Percentiles rank a stretch among this genome's conserved stretches.
phyloP scores from a whole-genome alignment of 2,113 vertebrate genomes.

The Taurulus bubalis region DNA sequence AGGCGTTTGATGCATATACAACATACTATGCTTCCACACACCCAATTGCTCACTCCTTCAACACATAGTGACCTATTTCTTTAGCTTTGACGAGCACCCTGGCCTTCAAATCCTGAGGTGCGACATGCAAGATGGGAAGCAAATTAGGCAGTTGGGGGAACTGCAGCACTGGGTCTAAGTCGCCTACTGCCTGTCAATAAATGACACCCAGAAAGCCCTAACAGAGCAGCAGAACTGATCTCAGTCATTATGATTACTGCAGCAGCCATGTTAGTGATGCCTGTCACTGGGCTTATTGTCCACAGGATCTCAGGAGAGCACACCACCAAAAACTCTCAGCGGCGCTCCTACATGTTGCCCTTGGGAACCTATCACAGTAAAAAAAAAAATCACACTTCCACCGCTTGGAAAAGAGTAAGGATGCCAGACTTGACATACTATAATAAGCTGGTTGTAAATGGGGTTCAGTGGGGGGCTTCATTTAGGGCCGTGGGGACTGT shows the following conservation, averaged over 20 bases:
- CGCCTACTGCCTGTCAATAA: conserved; percentile 46
- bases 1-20: conserved; percentile 38
- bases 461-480: conserved; percentile 54
- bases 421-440: conserved; percentile 69
- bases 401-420: conserved; percentile 46
- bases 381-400: conserved; percentile 26
- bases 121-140: conserved; percentile 39
- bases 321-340: conserved; percentile 49
- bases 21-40: conserved; percentile 17
- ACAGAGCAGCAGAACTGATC: conserved; percentile 42
- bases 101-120: conserved; percentile 40
- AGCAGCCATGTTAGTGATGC: conserved; percentile 39
- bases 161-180: conserved; percentile 15
- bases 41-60: conserved; percentile 5
- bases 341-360: conserved; percentile 59
- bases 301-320: conserved; percentile 49
- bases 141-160: conserved; percentile 27
- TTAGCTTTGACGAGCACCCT: conserved; percentile 15
- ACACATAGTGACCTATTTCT: conserved; percentile 59
- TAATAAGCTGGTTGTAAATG: conserved; percentile 71
- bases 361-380: conserved; percentile 66
- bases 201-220: conserved; percentile 30
- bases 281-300: conserved; percentile 60
- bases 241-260: conserved; percentile 55
- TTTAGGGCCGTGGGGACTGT: conserved; percentile 42